Evolutionary conservation across 2,888 invertebrate species (phyloP).

Genomic region (Acanthosepion esculentum): DNA sequence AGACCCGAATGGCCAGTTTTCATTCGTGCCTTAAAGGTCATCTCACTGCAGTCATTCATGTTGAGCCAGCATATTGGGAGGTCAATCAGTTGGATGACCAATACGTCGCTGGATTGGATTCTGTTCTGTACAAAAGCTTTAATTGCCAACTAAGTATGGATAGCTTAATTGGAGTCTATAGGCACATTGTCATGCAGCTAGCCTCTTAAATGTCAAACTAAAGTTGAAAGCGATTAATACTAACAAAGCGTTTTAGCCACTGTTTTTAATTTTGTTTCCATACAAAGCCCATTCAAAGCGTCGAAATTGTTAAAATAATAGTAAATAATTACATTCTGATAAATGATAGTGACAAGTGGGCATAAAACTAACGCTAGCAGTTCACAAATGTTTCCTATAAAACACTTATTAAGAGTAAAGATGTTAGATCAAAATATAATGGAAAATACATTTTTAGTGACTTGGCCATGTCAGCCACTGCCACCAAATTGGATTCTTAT

Average conservation of each 20-base stretch:
- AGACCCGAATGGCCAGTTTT: background rate
- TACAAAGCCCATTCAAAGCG: background rate
- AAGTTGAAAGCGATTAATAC: background rate
- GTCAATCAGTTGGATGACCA: slow-evolving; percentile 10
- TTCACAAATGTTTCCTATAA: too few species aligned
- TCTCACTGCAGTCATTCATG: background rate
- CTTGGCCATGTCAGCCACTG: too few species aligned
- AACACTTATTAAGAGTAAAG: too few species aligned
- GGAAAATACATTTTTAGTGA: too few species aligned
- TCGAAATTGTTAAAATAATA: background rate
- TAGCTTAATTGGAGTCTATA: background rate
- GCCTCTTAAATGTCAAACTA: background rate
- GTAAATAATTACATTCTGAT: too few species aligned
- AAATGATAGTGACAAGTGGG: too few species aligned
- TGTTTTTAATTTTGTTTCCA: background rate
- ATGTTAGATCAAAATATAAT: too few species aligned
- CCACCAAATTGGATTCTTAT: too few species aligned
- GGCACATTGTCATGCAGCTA: background rate
- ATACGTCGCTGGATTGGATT: background rate
- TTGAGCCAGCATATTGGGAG: background rate
- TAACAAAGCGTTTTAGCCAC: background rate
- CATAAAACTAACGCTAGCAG: too few species aligned
- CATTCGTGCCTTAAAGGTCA: slow-evolving; percentile 10
- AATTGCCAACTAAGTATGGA: slow-evolving; percentile 1
- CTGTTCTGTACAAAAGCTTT: background rate